These are phyloP conservation scores for Dipodomys stephensi DNA, from an alignment of 2,113 vertebrate genomes.

Conservation along the genomic window DNA sequence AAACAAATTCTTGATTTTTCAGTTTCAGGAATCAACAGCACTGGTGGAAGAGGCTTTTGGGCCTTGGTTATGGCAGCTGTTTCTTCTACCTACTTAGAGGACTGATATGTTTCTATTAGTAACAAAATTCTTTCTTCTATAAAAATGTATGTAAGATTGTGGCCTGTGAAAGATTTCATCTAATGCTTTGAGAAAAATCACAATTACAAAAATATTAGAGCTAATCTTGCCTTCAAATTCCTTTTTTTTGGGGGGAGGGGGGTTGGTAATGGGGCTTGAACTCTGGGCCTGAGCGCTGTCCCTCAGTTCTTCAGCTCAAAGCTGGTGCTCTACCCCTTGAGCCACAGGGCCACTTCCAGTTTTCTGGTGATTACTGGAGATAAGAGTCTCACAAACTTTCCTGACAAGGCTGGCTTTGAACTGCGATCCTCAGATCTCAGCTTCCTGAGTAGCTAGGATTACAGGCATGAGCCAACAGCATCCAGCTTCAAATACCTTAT, in stretches of 20 bases:
- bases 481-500: constrained; percentile 1
- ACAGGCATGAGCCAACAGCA: too few species aligned
- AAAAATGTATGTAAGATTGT: constrained; percentile 53
- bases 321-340: too few species aligned
- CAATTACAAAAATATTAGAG: constrained; percentile 28
- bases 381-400: too few species aligned
- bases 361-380: too few species aligned
- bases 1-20: constrained; percentile 38
- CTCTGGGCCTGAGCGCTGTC: too few species aligned
- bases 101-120: neutral
- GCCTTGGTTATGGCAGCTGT: neutral
- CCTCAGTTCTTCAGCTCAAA: too few species aligned
- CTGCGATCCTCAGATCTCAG: too few species aligned
- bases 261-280: too few species aligned
- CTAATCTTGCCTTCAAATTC: constrained; percentile 36
- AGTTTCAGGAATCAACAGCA: constrained; percentile 5
- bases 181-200: constrained; percentile 59
- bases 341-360: too few species aligned
- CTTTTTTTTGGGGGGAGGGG: neutral
- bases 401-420: too few species aligned
- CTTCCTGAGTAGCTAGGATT: too few species aligned
- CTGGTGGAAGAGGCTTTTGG: neutral
- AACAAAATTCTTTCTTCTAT: constrained; percentile 7
- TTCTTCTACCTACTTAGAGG: constrained; percentile 13
- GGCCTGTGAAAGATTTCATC: constrained; percentile 19